Base-by-base conservation (phyloP, 1,140 invertebrate species). In the Asobara japonica region DNA sequence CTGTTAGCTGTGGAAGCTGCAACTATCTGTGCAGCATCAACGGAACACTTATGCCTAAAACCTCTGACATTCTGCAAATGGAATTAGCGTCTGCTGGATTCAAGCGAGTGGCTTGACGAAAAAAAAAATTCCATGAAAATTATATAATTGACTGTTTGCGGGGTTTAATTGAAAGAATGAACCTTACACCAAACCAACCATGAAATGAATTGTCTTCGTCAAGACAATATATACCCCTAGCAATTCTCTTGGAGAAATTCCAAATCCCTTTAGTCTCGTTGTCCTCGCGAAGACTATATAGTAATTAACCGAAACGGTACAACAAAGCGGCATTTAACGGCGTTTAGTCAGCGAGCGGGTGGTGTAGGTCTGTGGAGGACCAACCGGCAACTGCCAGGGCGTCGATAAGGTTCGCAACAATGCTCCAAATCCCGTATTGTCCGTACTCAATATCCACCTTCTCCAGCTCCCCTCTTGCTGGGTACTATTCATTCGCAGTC, bases 271-370 rank as follows among this genome's bases (percentile, higher is more conserved):
- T 16, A 25, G n/a, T 22, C n/a, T 3, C 36, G 76, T 69, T 76
- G 75, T 62, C 75, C 71, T 71, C 27, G 64, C 38, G 56, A 7
- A 67, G 41, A 69, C 76, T 71, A 73, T 77, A 80, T 80, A 82
- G 77, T 82, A 81, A 83, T 84, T 84, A 84, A 83, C 82, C 81
- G 78, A 79, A 81, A 80, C 80, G 79, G 76, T 76, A 72, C 79
- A 79, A 83, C 83, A 83, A 83, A 82, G 81, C 79, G 74, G 78
- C 73, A 84, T 84, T 84, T 83, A 83, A 82, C 81, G 79, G 80
- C 77, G 77, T 83, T 84, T 84, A 82, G 79, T 77, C 61, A 74
- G 70, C 69, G n/a, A n/a, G 33, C 27, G 27, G 70, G 56, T 64
- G 22, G 51, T 56, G 71, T 72, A 56, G 31, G 27, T 25, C 29